Evolutionary conservation across 2,113 vertebrate species (phyloP), one percentile per base, ranked within the genome.

Genomic region (Stegostoma tigrinum): DNA sequence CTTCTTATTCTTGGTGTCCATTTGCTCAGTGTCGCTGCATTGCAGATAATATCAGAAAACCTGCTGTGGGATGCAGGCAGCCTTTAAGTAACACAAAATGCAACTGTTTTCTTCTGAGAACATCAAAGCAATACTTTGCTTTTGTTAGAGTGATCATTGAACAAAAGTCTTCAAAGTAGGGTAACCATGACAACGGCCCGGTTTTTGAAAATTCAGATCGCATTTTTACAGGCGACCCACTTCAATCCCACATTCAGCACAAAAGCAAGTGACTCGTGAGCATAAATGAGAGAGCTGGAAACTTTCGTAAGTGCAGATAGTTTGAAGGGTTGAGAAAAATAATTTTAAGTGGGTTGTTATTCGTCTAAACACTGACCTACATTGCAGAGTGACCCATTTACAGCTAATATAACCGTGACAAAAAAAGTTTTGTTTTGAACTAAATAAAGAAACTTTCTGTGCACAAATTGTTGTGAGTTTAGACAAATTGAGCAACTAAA

Each of bases 161-260:
- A 68, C 21, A 48, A 5, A 70, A 2, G 10, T 94, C 38, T 68
- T 72, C 70, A 45, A 5, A 68, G 24, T 12, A 30, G n/a, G 23
- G 67, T 95, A 72, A 70, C 93, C 42, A 95, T 72, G 27, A 42
- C 93, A 95, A 95, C 48, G 42, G 45, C 67, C 93, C 64, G 72
- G 93, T 48, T 95, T 48, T 27, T 94, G 19, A 48, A 30, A 48
- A 34, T 21, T 64, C 61, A 23, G 55, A 66, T 64, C 21, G 34
- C 55, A 91, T 38, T 64, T 38, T 17, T 34, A n/a, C 61, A 91
- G n/a, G 17, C 5, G n/a, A 38, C 3, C 55, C 61, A 91, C 61
- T 91, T 17, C 34, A 64, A 4, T n/a, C 17, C 61, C 89, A 91
- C 21, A 64, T 2, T 34, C 17, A 91, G 30, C 6, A 66, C 30